phyloP scores from a whole-genome alignment of 2,797 vertebrate species.

The Girardinus metallicus region DNA sequence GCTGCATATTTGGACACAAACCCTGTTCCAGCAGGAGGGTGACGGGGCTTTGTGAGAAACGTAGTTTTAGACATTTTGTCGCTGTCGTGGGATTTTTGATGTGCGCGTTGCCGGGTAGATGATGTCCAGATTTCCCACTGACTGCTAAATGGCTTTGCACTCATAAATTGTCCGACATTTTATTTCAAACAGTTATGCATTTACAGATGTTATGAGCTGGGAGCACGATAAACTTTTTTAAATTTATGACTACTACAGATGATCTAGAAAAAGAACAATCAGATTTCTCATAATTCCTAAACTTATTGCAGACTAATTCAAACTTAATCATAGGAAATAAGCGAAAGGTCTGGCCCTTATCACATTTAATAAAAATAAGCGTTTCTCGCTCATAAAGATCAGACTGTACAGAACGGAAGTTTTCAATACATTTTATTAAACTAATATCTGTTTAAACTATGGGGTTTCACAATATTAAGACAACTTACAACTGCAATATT shows the following conservation, averaged over 20 bases:
- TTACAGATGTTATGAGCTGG: not conserved
- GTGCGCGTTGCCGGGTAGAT: not conserved
- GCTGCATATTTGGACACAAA: not conserved
- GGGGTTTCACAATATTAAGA: too few species aligned
- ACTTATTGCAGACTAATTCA: too few species aligned
- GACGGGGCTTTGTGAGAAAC: not conserved
- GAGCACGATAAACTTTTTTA: not conserved
- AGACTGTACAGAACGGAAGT: too few species aligned
- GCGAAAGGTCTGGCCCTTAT: too few species aligned
- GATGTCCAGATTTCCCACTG: not conserved
- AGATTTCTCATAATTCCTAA: too few species aligned
- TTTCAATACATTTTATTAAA: too few species aligned
- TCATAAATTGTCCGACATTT: not conserved
- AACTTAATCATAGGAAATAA: too few species aligned
- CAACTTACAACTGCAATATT: too few species aligned
- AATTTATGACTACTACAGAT: not conserved
- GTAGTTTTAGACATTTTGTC: not conserved
- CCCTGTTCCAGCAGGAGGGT: slow-evolving; percentile 1
- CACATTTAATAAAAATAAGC: too few species aligned
- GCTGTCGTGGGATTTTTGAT: not conserved
- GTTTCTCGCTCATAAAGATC: too few species aligned
- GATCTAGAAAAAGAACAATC: too few species aligned
- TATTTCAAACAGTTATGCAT: not conserved
- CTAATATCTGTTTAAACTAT: too few species aligned
- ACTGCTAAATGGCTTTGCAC: not conserved